phyloP scores from a whole-genome alignment of 2,797 vertebrate species.

The Parauchenoglanis ngamensis region DNA sequence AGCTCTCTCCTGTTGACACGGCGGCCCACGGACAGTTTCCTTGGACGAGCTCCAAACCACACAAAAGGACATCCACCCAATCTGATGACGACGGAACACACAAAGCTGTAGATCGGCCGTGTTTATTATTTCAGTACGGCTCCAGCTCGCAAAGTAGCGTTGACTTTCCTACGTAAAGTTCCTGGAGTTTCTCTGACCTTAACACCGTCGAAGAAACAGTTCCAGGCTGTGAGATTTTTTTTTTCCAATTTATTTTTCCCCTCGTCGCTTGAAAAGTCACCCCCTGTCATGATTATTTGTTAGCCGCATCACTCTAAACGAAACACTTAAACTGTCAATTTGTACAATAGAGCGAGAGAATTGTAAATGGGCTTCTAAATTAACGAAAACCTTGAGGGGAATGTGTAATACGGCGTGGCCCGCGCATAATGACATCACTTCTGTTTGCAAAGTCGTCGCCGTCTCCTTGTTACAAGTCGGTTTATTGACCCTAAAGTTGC shows the following conservation, averaged over 20 bases:
- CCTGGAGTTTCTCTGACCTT: background rate
- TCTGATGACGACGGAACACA: background rate
- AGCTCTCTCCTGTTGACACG: background rate
- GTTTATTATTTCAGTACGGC: background rate
- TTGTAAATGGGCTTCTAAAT: slow-evolving; percentile 41
- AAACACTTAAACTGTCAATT: slow-evolving; percentile 39
- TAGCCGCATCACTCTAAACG: slow-evolving; percentile 27
- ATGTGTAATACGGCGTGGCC: slow-evolving; percentile 19
- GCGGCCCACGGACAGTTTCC: background rate
- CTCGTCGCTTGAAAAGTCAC: slow-evolving; percentile 38
- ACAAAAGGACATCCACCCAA: slow-evolving; percentile 4
- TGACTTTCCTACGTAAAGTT: background rate
- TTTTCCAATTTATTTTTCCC: too few species aligned
- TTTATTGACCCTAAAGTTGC: background rate
- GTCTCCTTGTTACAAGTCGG: background rate
- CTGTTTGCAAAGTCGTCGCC: background rate
- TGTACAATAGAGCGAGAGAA: background rate
- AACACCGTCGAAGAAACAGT: slow-evolving; percentile 17
- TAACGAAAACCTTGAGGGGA: slow-evolving; percentile 28
- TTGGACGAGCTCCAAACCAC: slow-evolving; percentile 17
- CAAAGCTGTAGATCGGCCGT: background rate
- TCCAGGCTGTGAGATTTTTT: slow-evolving; percentile 1
- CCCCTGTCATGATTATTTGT: slow-evolving; percentile 15
- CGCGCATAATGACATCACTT: slow-evolving; percentile 22
- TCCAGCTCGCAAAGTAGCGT: background rate